phyloP scores from a whole-genome alignment of 2,113 vertebrate species.

The Psittacus erithacus region DNA sequence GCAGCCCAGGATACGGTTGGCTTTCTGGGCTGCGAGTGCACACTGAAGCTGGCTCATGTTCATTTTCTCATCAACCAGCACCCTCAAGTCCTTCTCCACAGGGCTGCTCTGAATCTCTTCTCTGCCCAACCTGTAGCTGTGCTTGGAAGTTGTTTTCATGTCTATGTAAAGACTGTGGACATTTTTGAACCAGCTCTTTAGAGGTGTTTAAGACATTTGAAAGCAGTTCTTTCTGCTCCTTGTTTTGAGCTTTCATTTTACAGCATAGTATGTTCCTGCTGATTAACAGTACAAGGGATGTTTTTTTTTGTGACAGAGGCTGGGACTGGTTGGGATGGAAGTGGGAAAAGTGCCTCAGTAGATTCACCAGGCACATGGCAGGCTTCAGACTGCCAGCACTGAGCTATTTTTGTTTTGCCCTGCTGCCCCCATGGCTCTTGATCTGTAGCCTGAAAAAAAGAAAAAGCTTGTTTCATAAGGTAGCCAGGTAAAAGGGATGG shows the following conservation, averaged over 20 bases:
- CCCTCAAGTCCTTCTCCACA: too few relatives aligned
- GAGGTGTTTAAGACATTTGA: background rate
- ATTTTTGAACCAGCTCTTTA: background rate
- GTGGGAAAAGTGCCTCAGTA: background rate
- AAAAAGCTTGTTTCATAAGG: rapidly evolving
- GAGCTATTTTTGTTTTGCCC: background rate
- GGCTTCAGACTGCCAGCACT: background rate
- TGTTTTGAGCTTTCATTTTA: background rate
- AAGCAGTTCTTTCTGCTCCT: background rate
- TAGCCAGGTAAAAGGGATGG: background rate
- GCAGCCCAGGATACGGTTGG: too few relatives aligned
- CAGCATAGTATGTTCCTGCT: rapidly evolving
- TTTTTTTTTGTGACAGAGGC: background rate
- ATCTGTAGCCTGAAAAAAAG: background rate
- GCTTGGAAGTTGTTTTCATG: background rate
- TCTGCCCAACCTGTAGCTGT: too few relatives aligned
- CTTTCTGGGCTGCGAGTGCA: too few relatives aligned
- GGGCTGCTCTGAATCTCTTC: too few relatives aligned
- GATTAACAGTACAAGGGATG: background rate
- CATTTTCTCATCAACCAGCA: too few relatives aligned
- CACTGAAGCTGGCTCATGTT: too few relatives aligned
- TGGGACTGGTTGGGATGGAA: background rate
- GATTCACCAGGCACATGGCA: background rate
- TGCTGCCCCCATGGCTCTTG: background rate
- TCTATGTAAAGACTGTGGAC: rapidly evolving